Evolutionary conservation across 2,888 invertebrate species (phyloP), one percentile per base, ranked within the genome.

Genomic region (Platycnemis pennipes): DNA sequence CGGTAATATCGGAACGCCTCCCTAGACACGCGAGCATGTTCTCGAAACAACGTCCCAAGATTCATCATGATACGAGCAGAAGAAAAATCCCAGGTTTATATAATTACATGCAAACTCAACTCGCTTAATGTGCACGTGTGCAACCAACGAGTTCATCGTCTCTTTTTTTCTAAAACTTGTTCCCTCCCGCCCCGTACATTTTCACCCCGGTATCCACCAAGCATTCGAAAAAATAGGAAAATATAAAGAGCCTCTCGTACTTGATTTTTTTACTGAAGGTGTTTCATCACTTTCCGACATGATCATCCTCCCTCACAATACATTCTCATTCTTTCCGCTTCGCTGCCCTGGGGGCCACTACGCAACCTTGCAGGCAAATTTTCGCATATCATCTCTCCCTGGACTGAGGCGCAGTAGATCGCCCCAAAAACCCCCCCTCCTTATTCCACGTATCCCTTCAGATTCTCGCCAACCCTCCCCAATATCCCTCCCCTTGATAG

Each of bases 141-240:
- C 22, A 88, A 31, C 22, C n/a, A 88, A 42, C 13, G 46, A 56
- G 37, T n/a, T n/a, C 56, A 56, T 56, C 89, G 42, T 11, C 31
- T 89, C 42, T 45, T 77, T 42, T 37, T 56, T 42, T 16, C 56
- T 53, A 89, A 42, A 53, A 37, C 37, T n/a, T 53, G 37, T 42
- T 16, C 26, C 42, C 37, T 42, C 42, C 22, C 89, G 22, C 37
- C 63, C 19, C 42, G 22, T 56, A 37, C 16, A n/a, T 5, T 77
- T 77, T 77, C 87, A 16, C 88, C 46, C 45, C 88, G n/a, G 8
- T 88, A 26, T 88, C n/a, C 46, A 31, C 49, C n/a, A 31, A 88
- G 49, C n/a, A 19, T 63, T 26, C 63, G n/a, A 63, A 63, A 63
- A 63, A 22, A 53, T 5, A 8, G 5, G 8, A 63, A 26, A 8